Base-by-base conservation (phyloP, 2,888 invertebrate species). In the Hetaerina titia region DNA sequence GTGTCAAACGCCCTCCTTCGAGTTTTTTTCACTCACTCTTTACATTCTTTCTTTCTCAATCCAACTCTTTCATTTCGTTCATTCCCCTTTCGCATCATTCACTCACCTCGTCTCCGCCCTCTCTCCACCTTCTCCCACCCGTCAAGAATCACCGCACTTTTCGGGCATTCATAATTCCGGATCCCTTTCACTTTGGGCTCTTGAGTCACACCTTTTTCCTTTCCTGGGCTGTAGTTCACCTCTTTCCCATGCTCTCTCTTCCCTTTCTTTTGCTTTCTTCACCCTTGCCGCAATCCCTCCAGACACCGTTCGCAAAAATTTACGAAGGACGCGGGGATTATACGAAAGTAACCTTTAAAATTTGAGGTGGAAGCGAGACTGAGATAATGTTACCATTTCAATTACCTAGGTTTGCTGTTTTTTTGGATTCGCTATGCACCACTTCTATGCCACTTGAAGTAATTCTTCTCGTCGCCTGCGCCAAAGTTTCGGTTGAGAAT, bases 131-230 rank as follows among this genome's bases (percentile, higher is more conserved):
- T 19, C 57, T 19, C 57, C 19, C 57, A 17, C 57, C 19, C 81
- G 2, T 22, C 57, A 6, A n/a, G n/a, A n/a, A 25, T 64, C 19
- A n/a, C 31, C 19, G 25, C 90, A 17, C 90, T 64, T 64, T 60
- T 64, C 17, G 17, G 7, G 45, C 90, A 64, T 90, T 90, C 90
- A 90, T 31, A 63, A 63, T 90, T 90, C 63, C 63, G 90, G 63
- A 25, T 63, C 63, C 90, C 90, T 90, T 45, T 90, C 64, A 64
- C 90, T 90, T 60, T 58, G 22, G 22, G 0, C 31, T 81, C n/a
- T 45, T 45, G 45, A 45, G 60, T 17, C 17, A 17, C 17, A 60
- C 13, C 60, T 60, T 60, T 5, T 60, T 60, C 60, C 60, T 45
- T 45, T 45, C 60, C 60, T 17, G 60, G 1, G 13, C 60, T 15